Conservation (phyloP, 2,888 invertebrate species). For the Mythimna impura region DNA sequence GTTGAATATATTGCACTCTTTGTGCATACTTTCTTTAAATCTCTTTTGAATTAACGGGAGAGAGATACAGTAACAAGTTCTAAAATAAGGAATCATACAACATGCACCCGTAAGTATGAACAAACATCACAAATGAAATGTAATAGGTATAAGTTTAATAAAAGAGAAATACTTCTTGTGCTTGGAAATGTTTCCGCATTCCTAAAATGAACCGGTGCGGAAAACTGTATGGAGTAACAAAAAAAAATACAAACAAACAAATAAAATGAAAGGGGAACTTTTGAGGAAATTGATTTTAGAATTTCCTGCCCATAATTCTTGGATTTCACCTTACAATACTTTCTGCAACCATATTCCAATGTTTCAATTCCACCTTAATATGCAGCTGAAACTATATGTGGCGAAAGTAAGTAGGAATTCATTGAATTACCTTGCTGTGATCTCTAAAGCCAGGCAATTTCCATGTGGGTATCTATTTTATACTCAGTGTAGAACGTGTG, state of each 20-base stretch:
- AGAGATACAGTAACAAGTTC: too few relatives aligned
- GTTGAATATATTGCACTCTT: too few relatives aligned
- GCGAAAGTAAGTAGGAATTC: neutral
- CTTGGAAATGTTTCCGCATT: neutral
- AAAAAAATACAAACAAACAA: too few relatives aligned
- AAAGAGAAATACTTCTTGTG: neutral
- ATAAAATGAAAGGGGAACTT: neutral
- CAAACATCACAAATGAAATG: too few relatives aligned
- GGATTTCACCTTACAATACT: neutral
- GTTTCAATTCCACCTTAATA: too few relatives aligned
- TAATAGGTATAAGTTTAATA: neutral
- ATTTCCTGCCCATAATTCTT: neutral
- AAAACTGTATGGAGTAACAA: neutral
- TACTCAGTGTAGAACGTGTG: neutral
- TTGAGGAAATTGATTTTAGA: neutral
- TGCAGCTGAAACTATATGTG: too few relatives aligned
- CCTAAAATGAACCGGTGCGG: neutral
- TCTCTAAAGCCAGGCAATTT: neutral
- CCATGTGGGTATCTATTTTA: neutral
- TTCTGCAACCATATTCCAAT: neutral
- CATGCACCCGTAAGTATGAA: too few relatives aligned
- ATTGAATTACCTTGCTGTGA: neutral
- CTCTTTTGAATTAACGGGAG: too few relatives aligned
- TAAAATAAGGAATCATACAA: too few relatives aligned
- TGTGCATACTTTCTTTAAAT: too few relatives aligned